Evolutionary conservation across 35 echinoderm and acorn worm genomes (phyloP).

Genomic region (Anneissia japonica): DNA sequence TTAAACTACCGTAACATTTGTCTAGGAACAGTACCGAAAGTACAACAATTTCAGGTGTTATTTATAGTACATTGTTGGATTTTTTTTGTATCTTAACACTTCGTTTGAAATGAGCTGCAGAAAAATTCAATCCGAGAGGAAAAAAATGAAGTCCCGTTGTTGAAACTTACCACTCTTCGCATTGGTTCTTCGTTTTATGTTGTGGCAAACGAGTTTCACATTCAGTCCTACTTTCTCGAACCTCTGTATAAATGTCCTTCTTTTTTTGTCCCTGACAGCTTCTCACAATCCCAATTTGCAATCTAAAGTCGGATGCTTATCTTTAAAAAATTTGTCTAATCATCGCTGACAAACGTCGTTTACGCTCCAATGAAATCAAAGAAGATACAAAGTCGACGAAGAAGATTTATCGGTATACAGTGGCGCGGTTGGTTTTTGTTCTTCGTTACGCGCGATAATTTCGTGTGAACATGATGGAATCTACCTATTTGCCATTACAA

Average conservation of each 20-base stretch:
- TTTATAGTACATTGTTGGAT: too few relatives aligned
- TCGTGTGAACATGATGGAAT: neutral
- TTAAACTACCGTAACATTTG: too few relatives aligned
- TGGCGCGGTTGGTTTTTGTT: neutral
- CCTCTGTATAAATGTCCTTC: neutral
- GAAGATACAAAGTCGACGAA: neutral
- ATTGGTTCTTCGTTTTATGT: neutral
- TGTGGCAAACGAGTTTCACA: neutral
- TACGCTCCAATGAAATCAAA: neutral
- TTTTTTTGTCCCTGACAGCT: neutral
- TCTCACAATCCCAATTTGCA: neutral
- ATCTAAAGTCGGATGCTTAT: slow-evolving; percentile 1
- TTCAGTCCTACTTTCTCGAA: neutral
- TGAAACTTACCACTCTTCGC: neutral
- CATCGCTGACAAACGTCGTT: neutral
- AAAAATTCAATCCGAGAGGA: too few relatives aligned
- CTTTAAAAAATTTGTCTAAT: neutral
- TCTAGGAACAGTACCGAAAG: too few relatives aligned
- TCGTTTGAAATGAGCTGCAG: too few relatives aligned
- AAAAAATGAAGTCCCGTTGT: neutral
- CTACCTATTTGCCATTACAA: too few relatives aligned
- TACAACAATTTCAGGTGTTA: too few relatives aligned
- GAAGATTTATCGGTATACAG: neutral
- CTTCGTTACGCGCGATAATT: neutral
- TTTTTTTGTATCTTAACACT: too few relatives aligned